Conservation (phyloP, 2,113 vertebrate genomes). For the Podarcis muralis region DNA sequence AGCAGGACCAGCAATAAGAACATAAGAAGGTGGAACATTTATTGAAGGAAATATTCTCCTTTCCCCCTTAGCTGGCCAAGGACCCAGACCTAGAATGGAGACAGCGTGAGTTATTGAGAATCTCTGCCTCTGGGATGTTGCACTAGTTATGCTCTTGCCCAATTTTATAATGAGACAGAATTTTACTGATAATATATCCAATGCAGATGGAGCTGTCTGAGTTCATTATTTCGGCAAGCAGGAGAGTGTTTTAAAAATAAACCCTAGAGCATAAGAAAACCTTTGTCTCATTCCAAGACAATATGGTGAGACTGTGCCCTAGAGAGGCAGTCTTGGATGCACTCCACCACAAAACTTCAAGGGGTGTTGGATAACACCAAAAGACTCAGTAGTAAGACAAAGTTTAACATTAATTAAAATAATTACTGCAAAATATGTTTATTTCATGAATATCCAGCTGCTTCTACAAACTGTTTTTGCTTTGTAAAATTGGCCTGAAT, state of each 20-base stretch:
- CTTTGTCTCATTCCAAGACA: neutral
- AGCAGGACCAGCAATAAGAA: neutral
- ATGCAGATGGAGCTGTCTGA: slow-evolving; percentile 56
- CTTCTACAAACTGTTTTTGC: neutral
- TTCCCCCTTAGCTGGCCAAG: neutral
- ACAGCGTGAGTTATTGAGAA: neutral
- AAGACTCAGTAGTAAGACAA: slow-evolving; percentile 1
- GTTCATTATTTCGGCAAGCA: slow-evolving; percentile 34
- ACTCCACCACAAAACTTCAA: neutral
- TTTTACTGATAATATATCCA: slow-evolving; percentile 35
- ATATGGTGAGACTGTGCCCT: neutral
- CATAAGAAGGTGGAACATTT: neutral
- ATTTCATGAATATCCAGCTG: neutral
- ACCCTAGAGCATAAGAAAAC: slow-evolving; percentile 23
- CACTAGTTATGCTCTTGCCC: neutral
- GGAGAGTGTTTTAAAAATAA: slow-evolving; percentile 21
- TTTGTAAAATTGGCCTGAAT: slow-evolving; percentile 32
- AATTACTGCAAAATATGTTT: slow-evolving; percentile 29
- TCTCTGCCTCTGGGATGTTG: neutral
- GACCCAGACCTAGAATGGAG: neutral
- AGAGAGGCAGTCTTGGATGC: neutral
- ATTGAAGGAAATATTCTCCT: neutral
- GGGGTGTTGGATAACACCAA: neutral
- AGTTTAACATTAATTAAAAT: slow-evolving; percentile 21
- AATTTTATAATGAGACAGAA: slow-evolving; percentile 34